Evolutionary conservation across 2,888 invertebrate species (phyloP), one percentile per base, ranked within the genome.

Genomic region (Siphonodentalium dalli): DNA sequence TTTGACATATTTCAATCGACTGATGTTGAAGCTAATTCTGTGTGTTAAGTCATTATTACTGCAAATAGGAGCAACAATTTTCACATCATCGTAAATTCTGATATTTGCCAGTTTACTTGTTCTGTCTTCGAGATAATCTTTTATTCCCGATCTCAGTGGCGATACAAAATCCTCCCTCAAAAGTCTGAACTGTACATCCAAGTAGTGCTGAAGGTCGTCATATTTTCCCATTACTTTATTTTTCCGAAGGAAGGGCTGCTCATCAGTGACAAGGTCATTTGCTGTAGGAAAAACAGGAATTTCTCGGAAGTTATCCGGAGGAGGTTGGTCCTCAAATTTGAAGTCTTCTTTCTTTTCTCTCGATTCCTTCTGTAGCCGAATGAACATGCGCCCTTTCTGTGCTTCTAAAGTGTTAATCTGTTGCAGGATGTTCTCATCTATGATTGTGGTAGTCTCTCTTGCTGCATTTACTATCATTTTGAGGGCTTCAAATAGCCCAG

Each of bases 151-250:
- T 28, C 90, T 81, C 23, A 93, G 75, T 0, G 92, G 90, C 23
- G 85, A 84, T 28, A 91, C 85, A 72, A 90, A 92, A 80, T 93
- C 93, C 82, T 93, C 91, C 28, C 91, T 82, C 41, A 93, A 74
- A 27, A 92, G 83, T 24, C 89, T 86, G 72, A 90, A 91, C 66
- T 92, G 92, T 2, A 75, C 83, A 66, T 90, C 89, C 20, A 93
- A 82, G 74, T 93, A 93, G 69, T 91, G 87, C 43, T 88, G 85
- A 1, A 88, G 83, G 71, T 84, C 84, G 3, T 82, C 72, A 75
- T 89, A 92, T 0, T 85, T 83, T 20, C 89, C 90, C 44, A 86
- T 78, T 1, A 85, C 77, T 45, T 87, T 85, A 69, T 88, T 88
- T 0, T 86, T 84, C 21, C 86, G 80, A 15, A 87, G 65, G 71